Percentiles rank a stretch among this genome's conserved stretches.
Evolutionary conservation across 1,140 invertebrate species (phyloP).

Genomic region (Maconellicoccus hirsutus): DNA sequence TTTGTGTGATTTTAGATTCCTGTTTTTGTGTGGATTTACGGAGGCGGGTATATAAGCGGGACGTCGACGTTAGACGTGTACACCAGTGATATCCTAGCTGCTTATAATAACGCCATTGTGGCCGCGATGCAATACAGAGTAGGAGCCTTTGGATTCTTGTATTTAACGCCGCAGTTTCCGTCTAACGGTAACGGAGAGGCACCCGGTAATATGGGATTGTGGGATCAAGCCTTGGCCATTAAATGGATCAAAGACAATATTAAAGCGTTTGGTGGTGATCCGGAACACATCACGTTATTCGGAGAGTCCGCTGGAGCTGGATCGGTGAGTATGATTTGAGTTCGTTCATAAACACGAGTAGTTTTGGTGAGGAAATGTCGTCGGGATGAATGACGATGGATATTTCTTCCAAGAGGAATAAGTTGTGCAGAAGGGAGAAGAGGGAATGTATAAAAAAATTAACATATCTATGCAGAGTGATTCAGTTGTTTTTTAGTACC

Average conservation of each 20-base stretch:
- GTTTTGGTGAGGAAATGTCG: no score
- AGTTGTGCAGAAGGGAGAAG: no score
- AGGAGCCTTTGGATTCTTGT: conserved; percentile 82
- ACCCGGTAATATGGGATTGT: conserved; percentile 68
- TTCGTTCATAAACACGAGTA: background rate
- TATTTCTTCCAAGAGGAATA: no score
- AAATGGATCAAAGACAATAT: conserved; percentile 89
- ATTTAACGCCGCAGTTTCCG: conserved; percentile 40
- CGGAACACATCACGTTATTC: conserved; percentile 83
- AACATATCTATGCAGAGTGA: no score
- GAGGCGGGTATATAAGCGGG: conserved; percentile 83
- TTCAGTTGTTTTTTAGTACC: no score
- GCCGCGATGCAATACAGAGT: conserved; percentile 82
- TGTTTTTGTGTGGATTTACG: conserved; percentile 85
- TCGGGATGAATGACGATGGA: no score
- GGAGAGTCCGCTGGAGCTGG: conserved; percentile 86
- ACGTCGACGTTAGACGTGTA: conserved; percentile 80
- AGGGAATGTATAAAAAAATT: no score
- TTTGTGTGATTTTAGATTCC: conserved; percentile 45
- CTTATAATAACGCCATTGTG: conserved; percentile 69
- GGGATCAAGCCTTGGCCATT: conserved; percentile 84
- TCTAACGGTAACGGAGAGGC: conserved; percentile 36
- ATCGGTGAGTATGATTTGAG: conserved; percentile 51
- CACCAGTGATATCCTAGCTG: conserved; percentile 74
- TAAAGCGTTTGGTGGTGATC: conserved; percentile 79